A percentile compares a stretch with the other conserved stretches of the same genome.
phyloP scores from a whole-genome alignment of 2,797 vertebrate species.

The Bradypodion ventrale region DNA sequence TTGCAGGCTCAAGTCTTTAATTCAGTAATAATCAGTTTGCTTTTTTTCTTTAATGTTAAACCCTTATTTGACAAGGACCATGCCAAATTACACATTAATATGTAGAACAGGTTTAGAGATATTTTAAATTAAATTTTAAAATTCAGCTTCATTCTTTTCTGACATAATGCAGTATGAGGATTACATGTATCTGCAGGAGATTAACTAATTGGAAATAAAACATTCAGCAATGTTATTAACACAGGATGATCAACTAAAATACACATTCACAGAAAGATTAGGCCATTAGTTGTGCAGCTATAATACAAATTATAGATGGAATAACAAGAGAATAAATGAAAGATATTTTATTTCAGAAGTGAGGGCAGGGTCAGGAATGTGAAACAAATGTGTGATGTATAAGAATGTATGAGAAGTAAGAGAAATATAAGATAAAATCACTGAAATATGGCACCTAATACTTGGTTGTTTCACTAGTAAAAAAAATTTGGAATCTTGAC shows the following conservation, averaged over 20 bases:
- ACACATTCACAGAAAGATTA: constrained; percentile 12
- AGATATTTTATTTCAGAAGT: not conserved
- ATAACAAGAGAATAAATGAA: constrained; percentile 26
- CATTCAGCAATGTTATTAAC: constrained; percentile 39
- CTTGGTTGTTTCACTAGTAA: not conserved
- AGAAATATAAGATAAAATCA: constrained; percentile 18
- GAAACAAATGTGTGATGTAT: not conserved
- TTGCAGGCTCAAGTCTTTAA: constrained; percentile 31
- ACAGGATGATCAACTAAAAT: constrained; percentile 39
- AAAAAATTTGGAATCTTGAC: not conserved
- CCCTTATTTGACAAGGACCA: constrained; percentile 31
- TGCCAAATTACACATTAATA: constrained; percentile 38
- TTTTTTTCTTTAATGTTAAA: constrained; percentile 31
- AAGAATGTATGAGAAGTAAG: not conserved
- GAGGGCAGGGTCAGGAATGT: not conserved
- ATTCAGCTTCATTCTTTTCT: constrained; percentile 49
- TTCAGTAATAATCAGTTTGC: constrained; percentile 38
- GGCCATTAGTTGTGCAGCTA: constrained; percentile 12
- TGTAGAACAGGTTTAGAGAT: constrained; percentile 43
- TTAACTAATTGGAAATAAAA: constrained; percentile 57
- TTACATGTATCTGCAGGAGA: constrained; percentile 42
- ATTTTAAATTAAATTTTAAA: constrained; percentile 53
- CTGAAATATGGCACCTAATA: not conserved
- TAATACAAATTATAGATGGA: constrained; percentile 33
- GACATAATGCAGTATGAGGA: constrained; percentile 32